A percentile compares a stretch with the other conserved stretches of the same genome.
Conservation (phyloP, 2,113 vertebrate genomes). For the Stercorarius parasiticus region DNA sequence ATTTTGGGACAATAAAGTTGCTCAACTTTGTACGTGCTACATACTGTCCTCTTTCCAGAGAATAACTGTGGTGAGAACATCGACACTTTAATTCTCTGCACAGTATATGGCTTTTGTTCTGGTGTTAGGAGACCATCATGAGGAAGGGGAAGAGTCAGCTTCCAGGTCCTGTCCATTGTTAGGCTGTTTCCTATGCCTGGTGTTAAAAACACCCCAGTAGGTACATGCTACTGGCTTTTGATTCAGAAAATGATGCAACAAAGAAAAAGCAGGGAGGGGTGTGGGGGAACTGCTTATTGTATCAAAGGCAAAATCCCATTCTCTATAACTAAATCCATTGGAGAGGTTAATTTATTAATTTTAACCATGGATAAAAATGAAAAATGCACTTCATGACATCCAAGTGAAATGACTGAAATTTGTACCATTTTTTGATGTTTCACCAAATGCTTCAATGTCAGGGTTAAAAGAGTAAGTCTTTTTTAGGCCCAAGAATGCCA, state of each 20-base stretch:
- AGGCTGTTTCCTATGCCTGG: neutral
- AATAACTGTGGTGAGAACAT: neutral
- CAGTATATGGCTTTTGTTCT: neutral
- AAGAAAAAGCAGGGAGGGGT: neutral
- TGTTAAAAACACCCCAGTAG: neutral
- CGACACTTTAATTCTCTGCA: fast-evolving
- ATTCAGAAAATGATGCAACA: neutral
- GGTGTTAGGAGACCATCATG: neutral
- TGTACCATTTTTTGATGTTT: neutral
- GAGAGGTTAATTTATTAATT: neutral
- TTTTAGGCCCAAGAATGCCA: conserved; percentile 68
- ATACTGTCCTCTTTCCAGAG: neutral
- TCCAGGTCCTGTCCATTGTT: neutral
- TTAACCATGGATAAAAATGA: neutral
- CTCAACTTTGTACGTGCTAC: neutral
- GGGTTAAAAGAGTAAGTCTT: conserved; percentile 33
- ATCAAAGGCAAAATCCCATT: neutral
- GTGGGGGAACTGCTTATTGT: neutral
- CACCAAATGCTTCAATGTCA: conserved; percentile 12
- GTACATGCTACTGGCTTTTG: neutral
- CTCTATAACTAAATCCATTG: neutral
- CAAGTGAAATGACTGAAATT: neutral
- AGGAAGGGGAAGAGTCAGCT: neutral
- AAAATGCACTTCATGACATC: neutral
- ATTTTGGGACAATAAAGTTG: neutral